Evolutionary conservation across 1,140 invertebrate species (phyloP).

Genomic region (Drosophila busckii): DNA sequence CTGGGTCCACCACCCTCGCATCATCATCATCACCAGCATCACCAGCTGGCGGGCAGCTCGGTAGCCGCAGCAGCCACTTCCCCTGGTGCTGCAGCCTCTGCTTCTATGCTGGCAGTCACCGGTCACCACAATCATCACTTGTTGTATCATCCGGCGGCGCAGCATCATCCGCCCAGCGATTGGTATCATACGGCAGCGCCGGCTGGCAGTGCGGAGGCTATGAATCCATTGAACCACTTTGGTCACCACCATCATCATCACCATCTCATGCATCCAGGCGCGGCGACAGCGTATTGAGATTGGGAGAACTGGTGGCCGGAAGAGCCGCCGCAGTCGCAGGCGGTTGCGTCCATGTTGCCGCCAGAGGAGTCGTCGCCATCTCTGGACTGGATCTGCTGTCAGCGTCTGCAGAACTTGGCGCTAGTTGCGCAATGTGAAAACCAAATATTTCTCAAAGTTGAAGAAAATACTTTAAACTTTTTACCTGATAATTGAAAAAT

Average conservation of each 20-base stretch:
- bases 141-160: conserved; percentile 73
- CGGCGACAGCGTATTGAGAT: conserved; percentile 81
- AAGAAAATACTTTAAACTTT: conserved; percentile 73
- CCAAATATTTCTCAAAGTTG: conserved; percentile 77
- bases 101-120: conserved; percentile 59
- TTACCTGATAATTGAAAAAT: conserved; percentile 76
- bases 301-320: conserved; percentile 73
- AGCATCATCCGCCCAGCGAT: conserved; percentile 73
- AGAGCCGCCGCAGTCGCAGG: conserved; percentile 36
- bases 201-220: conserved; percentile 82
- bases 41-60: conserved; percentile 37
- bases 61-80: conserved; percentile 50
- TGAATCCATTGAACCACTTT: conserved; percentile 81
- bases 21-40: conserved; percentile 62
- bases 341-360: conserved; percentile 15
- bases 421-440: conserved; percentile 74
- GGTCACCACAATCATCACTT: conserved; percentile 78
- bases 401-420: conserved; percentile 67
- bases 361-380: conserved; percentile 39
- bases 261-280: conserved; percentile 80
- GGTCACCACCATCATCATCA: conserved; percentile 80
- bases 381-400: conserved; percentile 65
- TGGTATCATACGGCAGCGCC: conserved; percentile 79
- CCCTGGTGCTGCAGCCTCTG: conserved; percentile 47
- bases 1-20: conserved; percentile 71